These are phyloP conservation scores for Pygoscelis antarcticus DNA, from an alignment of 2,113 vertebrate species.

Conservation along the genomic window DNA sequence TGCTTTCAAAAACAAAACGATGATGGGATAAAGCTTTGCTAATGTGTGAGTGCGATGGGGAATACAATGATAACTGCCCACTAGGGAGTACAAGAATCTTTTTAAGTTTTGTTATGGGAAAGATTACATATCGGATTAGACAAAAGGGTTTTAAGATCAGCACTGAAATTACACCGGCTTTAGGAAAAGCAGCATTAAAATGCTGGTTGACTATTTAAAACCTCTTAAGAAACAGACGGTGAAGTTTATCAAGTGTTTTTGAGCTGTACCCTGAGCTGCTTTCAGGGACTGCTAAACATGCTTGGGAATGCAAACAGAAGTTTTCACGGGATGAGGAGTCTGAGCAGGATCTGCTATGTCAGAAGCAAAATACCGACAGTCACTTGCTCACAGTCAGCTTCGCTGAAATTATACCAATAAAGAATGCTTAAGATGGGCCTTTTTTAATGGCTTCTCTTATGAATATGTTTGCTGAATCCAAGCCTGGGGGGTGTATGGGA, in stretches of 20 bases:
- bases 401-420: conserved; percentile 9
- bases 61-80: conserved; percentile 81
- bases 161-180: conserved; percentile 62
- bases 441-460: background rate
- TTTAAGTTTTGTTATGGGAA: conserved; percentile 82
- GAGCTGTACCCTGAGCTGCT: conserved; percentile 5
- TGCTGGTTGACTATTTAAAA: conserved; percentile 66
- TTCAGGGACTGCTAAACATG: conserved; percentile 18
- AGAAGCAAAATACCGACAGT: conserved; percentile 41
- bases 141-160: conserved; percentile 68
- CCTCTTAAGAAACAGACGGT: conserved; percentile 56
- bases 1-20: conserved; percentile 70
- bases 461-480: background rate
- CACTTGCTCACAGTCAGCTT: background rate
- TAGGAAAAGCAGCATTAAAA: conserved; percentile 54
- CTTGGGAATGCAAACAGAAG: conserved; percentile 39
- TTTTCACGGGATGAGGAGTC: background rate
- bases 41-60: conserved; percentile 78
- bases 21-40: conserved; percentile 81
- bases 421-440: background rate
- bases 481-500: background rate
- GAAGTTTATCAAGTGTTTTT: conserved; percentile 67
- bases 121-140: conserved; percentile 62
- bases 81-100: conserved; percentile 62
- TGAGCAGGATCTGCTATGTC: conserved; percentile 16